These are phyloP conservation scores for Erythrocercus mccallii DNA, from an alignment of 2,113 vertebrate species.

Conservation along the genomic window DNA sequence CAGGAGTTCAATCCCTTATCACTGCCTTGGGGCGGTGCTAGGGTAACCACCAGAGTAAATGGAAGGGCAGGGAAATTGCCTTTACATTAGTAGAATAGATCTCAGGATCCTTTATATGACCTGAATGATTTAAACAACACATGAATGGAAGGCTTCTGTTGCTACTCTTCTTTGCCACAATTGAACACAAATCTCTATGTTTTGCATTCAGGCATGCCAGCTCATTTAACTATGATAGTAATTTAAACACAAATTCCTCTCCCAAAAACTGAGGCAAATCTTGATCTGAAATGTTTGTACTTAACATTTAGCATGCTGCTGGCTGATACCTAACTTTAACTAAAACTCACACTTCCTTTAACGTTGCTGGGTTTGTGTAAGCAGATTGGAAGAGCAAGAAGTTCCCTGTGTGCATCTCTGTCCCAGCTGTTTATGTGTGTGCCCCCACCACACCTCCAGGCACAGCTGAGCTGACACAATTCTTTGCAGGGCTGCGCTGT, in stretches of 20 bases:
- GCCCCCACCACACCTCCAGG: background rate
- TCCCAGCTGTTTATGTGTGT: background rate
- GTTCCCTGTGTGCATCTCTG: rapidly evolving
- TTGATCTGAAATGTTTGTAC: background rate
- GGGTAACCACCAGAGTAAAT: no score
- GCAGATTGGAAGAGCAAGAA: background rate
- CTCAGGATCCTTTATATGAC: background rate
- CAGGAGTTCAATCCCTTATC: background rate
- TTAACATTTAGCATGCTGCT: background rate
- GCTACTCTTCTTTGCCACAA: background rate
- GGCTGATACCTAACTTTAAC: background rate
- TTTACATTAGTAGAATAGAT: background rate
- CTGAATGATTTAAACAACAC: background rate
- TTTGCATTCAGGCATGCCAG: background rate
- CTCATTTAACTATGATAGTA: rapidly evolving
- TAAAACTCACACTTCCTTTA: background rate
- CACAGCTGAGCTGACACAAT: background rate
- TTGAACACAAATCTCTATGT: background rate
- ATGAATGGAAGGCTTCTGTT: background rate
- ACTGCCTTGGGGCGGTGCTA: background rate
- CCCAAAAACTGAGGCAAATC: background rate
- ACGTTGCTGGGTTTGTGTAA: background rate
- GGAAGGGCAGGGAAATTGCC: background rate
- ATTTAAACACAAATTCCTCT: background rate
- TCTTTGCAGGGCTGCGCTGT: background rate